Base-by-base conservation (phyloP, 2,888 invertebrate genomes). In the Rhimphoctona megacephalus region DNA sequence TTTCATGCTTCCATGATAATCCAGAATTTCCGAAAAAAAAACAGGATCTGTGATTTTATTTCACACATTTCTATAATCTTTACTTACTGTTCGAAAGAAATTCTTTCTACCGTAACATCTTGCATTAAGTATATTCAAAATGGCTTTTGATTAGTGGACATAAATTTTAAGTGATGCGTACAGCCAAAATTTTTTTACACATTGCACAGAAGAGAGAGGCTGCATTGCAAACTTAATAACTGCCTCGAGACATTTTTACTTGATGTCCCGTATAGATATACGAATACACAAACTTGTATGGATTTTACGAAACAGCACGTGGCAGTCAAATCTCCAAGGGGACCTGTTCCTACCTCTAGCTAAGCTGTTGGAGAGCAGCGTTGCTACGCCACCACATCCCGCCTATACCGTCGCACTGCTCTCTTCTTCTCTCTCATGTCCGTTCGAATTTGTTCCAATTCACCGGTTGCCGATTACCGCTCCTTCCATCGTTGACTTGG, bases 401-500 rank as follows among this genome's bases (percentile, higher is more conserved):
- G 52, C 61, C 49, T 33, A 46, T 73, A 43, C 66, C 79, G 61
- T 39, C 78, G 72, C 52, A 66, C 73, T 78, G 80, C 83, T 30
- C 39, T 57, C 57, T 74, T 57, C 17, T 43, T 43, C 43, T 54
- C 66, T 83, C 81, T 90, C 90, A 89, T 89, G 92, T 92, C 92
- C 91, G 91, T 92, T 90, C 91, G 90, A 91, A 90, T 92, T 92
- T 92, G 92, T 92, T 92, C 92, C 92, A 92, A 91, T 92, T 92
- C 92, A 92, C 89, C 92, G 92, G 89, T 89, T 88, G 90, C 90
- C 92, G 92, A 92, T 92, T 92, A 92, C 92, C 91, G 88, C 89
- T 85, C 90, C 90, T 89, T 88, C 89, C 87, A 87, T 85, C 67
- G 74, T 85, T 82, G 52, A 64, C 85, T 87, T 85, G 86, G 81